A percentile compares a stretch with the other conserved stretches of the same genome.
Evolutionary conservation across 2,797 vertebrate genomes (phyloP).

Genomic region (Meda fulgida): DNA sequence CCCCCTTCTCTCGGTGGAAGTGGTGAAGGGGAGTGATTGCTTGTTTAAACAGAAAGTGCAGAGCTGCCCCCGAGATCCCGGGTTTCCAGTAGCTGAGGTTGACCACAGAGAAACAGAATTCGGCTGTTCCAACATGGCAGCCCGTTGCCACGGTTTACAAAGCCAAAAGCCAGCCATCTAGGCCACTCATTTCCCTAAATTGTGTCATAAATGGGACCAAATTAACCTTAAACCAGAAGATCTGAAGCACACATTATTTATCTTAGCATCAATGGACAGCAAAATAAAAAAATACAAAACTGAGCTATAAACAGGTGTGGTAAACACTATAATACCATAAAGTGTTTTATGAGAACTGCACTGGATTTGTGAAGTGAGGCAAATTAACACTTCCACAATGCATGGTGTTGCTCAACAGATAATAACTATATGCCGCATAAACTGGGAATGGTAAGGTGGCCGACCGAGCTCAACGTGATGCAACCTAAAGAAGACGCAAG

Average conservation of each 20-base stretch:
- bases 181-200: constrained; percentile 57
- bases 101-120: constrained; percentile 78
- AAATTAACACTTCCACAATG: not conserved
- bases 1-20: constrained; percentile 69
- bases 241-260: not conserved
- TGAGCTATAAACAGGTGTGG: not conserved
- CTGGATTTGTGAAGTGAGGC: not conserved
- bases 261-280: not conserved
- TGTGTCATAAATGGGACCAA: not conserved
- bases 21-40: constrained; percentile 76
- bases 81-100: constrained; percentile 73
- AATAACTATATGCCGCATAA: not conserved
- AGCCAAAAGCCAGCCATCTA: constrained; percentile 56
- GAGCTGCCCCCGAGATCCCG: constrained; percentile 31
- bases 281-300: not conserved
- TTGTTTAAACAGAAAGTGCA: constrained; percentile 72
- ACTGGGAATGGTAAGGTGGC: too few species aligned
- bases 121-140: constrained; percentile 71
- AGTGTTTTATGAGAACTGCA: not conserved
- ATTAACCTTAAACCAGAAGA: not conserved
- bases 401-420: not conserved
- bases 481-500: too few species aligned
- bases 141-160: constrained; percentile 64
- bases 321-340: not conserved
- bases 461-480: too few species aligned